Evolutionary conservation across 2,797 vertebrate genomes (phyloP), one percentile per base, ranked within the genome.

Genomic region (Prunella strophiata): DNA sequence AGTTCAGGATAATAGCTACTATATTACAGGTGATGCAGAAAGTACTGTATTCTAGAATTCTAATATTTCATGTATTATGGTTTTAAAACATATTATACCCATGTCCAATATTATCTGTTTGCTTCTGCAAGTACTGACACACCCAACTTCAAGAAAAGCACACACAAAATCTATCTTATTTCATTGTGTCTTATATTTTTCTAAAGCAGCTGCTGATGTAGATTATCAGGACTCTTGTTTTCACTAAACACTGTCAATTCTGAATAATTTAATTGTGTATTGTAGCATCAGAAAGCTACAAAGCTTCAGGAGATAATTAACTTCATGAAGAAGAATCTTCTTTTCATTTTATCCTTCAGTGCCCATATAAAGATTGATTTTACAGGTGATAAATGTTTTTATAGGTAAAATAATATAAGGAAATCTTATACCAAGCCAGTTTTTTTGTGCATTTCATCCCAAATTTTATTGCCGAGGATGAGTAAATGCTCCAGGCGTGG

Each of bases 341-440:
- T 93, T 88, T 92, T 76, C 43, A 85, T 96, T 96, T 95, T 85
- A 85, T 73, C 68, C 62, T 93, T 96, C 83, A 83, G 13, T 94
- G 59, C 38, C 52, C 2, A 4, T 43, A 93, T 91, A 91, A 93
- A 85, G 73, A 95, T 42, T 70, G 84, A 91, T 84, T 92, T 96
- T 92, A 73, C 23, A 89, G 54, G 22, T 79, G 65, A 70, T 61
- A 7, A 67, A 86, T 75, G 9, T 77, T 73, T 91, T 79, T 73
- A 21, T 59, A 81, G 62, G 47, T 72, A 91, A 92, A 83, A 85
- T 77, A 73, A 45, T 34, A 45, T 21, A 76, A 82, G 81, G 43
- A 61, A 84, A 91, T 92, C 10, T 70, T 30, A 75, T 88, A 78
- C 50, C 27, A 91, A 93, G 25, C 30, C 84, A 67, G 21, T 79